Base-by-base conservation (phyloP, 2,797 vertebrate species). In the Syndactyla subalaris region DNA sequence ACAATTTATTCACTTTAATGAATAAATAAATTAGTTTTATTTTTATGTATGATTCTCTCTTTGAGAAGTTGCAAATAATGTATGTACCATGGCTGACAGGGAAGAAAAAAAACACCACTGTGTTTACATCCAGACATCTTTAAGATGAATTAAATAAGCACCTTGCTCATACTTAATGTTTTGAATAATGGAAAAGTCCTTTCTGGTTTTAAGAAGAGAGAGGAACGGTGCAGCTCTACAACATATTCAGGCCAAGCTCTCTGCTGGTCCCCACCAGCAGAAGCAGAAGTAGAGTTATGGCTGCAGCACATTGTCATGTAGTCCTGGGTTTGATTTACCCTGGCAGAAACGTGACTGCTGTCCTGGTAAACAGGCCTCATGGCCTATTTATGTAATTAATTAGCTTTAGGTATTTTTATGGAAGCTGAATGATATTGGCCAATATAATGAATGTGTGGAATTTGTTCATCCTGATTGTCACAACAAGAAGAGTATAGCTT, bases 21-120 rank as follows among this genome's bases (percentile, higher is more conserved):
- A 98, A 97, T 96, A 98, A 98, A 98, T 95, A 96, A 97, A 97
- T 97, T 97, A 96, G 96, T 97, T 98, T 98, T 97, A 97, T 98
- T 98, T 98, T 98, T 97, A 97, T 96, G 95, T 97, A 96, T 97
- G 89, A 96, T 97, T 98, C 95, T 96, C 92, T 98, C 95, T 97
- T 97, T 98, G 91, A 98, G 95, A 95, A 97, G 89, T 93, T 95
- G 57, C 94, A 97, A 96, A 92, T 95, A 97, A 94, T 67, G 51
- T 3, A 79, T 92, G 70, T 65, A 55, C 51, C 45, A 66, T 55
- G 93, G 57, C 73, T 97, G 92, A 88, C 93, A 97, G 91, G 83
- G 55, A 86, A 89, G 12, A 6, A 54, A 72, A 84, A 95, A 89
- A 11, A 0, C 65, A 78, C 34, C 72, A 59, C 71, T 63, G 11